Percentiles rank a stretch among this genome's conserved stretches.
phyloP scores from a whole-genome alignment of 2,113 vertebrate species.

The Willisornis vidua region DNA sequence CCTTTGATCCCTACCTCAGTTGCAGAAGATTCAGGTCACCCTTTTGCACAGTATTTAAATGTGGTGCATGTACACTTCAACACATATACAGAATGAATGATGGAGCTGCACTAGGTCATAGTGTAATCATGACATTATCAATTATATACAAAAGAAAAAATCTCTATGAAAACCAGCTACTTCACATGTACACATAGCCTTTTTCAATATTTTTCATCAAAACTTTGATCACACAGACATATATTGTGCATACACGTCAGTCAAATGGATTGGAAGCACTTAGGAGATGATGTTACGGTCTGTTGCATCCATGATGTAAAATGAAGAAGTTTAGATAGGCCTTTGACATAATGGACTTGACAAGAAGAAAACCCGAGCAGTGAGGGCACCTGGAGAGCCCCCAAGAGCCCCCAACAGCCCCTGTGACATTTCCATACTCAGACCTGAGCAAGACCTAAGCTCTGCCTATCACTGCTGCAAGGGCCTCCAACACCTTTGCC shows the following conservation, averaged over 20 bases:
- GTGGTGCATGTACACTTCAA: background rate
- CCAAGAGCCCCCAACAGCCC: background rate
- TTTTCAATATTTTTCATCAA: background rate
- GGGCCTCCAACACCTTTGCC: background rate
- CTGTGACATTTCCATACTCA: background rate
- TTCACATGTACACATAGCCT: background rate
- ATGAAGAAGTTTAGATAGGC: background rate
- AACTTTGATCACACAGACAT: background rate
- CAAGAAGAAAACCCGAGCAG: background rate
- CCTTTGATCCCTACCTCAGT: conserved; percentile 25
- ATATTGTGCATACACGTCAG: background rate
- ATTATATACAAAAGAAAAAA: background rate
- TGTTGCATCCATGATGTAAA: background rate
- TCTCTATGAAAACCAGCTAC: background rate
- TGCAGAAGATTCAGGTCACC: background rate
- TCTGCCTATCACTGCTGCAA: accelerated
- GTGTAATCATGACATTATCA: background rate
- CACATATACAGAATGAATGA: background rate
- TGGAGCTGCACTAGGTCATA: background rate
- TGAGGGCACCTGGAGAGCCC: background rate
- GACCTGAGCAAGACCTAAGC: background rate
- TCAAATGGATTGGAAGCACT: background rate
- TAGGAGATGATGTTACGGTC: background rate
- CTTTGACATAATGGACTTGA: conserved; percentile 20
- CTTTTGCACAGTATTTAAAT: background rate